phyloP scores from a whole-genome alignment of 2,113 vertebrate genomes.

The Ramphastos sulfuratus region DNA sequence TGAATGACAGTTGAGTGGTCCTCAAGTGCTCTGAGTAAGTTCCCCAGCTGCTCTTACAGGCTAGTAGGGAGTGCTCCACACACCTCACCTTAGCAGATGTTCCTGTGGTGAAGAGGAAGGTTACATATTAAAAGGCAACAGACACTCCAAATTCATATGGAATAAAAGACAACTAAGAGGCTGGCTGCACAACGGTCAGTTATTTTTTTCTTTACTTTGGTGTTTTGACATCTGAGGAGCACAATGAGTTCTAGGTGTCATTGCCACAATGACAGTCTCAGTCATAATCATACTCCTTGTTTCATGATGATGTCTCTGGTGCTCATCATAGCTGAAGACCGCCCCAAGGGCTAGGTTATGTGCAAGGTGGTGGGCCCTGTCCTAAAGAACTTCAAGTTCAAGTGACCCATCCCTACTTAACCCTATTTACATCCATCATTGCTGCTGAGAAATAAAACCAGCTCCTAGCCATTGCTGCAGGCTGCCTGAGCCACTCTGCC shows the following conservation, averaged over 20 bases:
- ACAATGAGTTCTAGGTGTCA: background rate
- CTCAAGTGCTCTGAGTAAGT: conserved; percentile 5
- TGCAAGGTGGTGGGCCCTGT: background rate
- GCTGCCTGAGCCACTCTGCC: background rate
- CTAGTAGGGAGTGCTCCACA: background rate
- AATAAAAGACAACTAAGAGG: background rate
- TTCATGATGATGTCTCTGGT: background rate
- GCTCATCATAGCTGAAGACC: background rate
- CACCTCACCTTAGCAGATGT: background rate
- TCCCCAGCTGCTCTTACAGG: background rate
- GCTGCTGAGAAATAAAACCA: background rate
- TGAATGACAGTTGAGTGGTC: conserved; percentile 45
- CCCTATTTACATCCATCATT: background rate
- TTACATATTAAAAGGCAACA: conserved; percentile 35
- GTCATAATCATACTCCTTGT: no score
- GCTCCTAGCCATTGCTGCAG: background rate
- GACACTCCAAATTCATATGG: background rate
- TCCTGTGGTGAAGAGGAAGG: background rate
- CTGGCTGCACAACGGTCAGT: background rate
- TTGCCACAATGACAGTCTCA: background rate
- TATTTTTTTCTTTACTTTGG: background rate
- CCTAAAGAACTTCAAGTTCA: background rate
- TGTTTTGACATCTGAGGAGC: background rate
- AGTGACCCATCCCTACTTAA: background rate
- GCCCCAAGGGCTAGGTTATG: background rate